Base-by-base conservation (phyloP, 2,888 invertebrate genomes). In the Bembecia ichneumoniformis region DNA sequence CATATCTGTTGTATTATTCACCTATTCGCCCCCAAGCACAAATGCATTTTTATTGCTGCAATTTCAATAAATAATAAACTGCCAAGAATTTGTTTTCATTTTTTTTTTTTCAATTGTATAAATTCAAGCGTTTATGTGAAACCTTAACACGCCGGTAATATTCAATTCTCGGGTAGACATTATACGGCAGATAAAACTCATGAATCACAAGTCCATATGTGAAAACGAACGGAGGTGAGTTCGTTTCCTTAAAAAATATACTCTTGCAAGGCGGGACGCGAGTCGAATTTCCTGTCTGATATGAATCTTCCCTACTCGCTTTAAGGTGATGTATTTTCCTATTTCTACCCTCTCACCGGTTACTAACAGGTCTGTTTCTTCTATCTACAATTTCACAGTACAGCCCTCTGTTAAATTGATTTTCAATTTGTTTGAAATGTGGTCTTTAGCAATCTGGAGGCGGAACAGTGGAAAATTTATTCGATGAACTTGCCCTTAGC, bases 311-410 rank as follows among this genome's bases (percentile, higher is more conserved):
- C 84, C 83, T 77, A 74, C 79, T 84, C 82, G 78, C 72, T 84
- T 84, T 81, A 82, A 84, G 86, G 84, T 87, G 86, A 87, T 86
- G 83, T 86, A 86, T 86, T 83, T 82, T 80, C 79, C 77, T 78
- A 82, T 84, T 82, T 77, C 76, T 75, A 73, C 80, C 82, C 80
- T 71, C 74, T 58, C 57, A 52, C 55, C 58, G 58, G 55, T 59
- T 58, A 66, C 69, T 65, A 61, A 61, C 64, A 62, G 66, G 59
- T 63, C 64, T 64, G 68, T 70, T 71, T 67, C 66, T 62, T 61
- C 71, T 59, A 63, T 65, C 66, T 67, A 64, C 66, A 68, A 68
- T 68, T 73, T 67, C 71, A 66, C 66, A 68, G 68, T 70, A 67
- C 67, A 28, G 9, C 77, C 82, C 77, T 73, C 74, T 63, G 71